These are phyloP conservation scores for Epistrophe eligans DNA, from an alignment of 2,888 invertebrate genomes.

Conservation along the genomic window DNA sequence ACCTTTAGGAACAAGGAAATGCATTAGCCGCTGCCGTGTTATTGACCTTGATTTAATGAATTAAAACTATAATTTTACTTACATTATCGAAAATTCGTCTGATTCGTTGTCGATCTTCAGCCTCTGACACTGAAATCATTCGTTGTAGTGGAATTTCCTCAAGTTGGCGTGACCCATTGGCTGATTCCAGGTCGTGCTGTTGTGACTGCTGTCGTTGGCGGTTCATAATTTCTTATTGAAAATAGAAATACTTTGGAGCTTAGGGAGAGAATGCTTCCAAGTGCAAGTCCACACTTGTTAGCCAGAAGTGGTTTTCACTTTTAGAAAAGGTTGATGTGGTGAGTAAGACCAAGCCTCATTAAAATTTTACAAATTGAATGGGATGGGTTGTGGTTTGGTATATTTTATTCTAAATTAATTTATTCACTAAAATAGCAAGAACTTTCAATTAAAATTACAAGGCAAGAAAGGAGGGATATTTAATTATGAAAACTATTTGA, in stretches of 20 bases:
- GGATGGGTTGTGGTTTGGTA: neutral
- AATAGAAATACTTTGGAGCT: neutral
- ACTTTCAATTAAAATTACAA: neutral
- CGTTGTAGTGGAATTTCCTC: slow-evolving; percentile 72
- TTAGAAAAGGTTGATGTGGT: neutral
- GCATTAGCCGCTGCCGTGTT: neutral
- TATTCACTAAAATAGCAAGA: neutral
- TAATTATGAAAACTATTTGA: neutral
- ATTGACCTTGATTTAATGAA: slow-evolving; percentile 4
- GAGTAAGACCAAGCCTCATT: slow-evolving; percentile 7
- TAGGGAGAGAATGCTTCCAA: slow-evolving; percentile 1
- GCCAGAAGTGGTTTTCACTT: slow-evolving; percentile 2
- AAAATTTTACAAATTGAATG: slow-evolving; percentile 3
- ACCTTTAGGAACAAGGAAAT: no score
- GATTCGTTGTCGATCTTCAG: slow-evolving; percentile 80
- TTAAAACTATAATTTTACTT: slow-evolving; percentile 59
- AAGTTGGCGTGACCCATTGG: slow-evolving; percentile 58
- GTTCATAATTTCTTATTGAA: slow-evolving; percentile 39
- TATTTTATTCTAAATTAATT: neutral
- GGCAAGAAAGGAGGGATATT: neutral
- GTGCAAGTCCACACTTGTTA: slow-evolving; percentile 13
- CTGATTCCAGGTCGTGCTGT: slow-evolving; percentile 53
- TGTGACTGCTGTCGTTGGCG: slow-evolving; percentile 57
- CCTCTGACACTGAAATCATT: slow-evolving; percentile 77
- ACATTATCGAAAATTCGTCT: slow-evolving; percentile 81